phyloP scores from a whole-genome alignment of 2,113 vertebrate genomes.

The Xenopus borealis region DNA sequence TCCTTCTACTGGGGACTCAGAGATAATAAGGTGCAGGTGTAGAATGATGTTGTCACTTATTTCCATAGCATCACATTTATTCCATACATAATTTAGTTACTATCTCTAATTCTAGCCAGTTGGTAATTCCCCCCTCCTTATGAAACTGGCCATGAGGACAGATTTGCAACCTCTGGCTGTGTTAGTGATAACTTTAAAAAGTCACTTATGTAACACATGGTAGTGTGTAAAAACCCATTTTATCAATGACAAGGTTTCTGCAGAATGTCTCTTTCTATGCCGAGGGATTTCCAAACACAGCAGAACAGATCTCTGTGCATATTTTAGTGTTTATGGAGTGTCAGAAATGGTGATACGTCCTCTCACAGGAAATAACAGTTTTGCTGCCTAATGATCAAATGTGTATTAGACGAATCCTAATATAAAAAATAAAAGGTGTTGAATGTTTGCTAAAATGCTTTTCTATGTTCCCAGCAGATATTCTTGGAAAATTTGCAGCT shows the following conservation, averaged over 20 bases:
- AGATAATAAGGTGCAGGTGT: too few relatives aligned
- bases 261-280: not conserved
- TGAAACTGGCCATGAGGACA: not conserved
- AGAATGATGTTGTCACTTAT: too few relatives aligned
- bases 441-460: not conserved
- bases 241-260: not conserved
- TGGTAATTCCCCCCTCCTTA: too few relatives aligned
- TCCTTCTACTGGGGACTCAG: too few relatives aligned
- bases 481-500: not conserved
- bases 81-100: too few relatives aligned
- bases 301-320: slow-evolving; percentile 13
- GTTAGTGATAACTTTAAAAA: not conserved
- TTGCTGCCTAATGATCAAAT: slow-evolving; percentile 20
- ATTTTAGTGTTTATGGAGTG: slow-evolving; percentile 32
- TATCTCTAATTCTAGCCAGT: too few relatives aligned
- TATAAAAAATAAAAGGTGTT: slow-evolving; percentile 23
- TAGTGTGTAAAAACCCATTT: not conserved
- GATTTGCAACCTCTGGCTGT: slow-evolving; percentile 4
- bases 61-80: too few relatives aligned
- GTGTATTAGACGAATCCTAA: slow-evolving; percentile 17
- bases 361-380: slow-evolving; percentile 22
- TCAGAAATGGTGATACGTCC: slow-evolving; percentile 25
- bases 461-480: not conserved
- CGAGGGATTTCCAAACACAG: not conserved
- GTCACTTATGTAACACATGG: slow-evolving; percentile 1